Base-by-base conservation (phyloP, 2,888 invertebrate genomes). In the Eretmocerus hayati region DNA sequence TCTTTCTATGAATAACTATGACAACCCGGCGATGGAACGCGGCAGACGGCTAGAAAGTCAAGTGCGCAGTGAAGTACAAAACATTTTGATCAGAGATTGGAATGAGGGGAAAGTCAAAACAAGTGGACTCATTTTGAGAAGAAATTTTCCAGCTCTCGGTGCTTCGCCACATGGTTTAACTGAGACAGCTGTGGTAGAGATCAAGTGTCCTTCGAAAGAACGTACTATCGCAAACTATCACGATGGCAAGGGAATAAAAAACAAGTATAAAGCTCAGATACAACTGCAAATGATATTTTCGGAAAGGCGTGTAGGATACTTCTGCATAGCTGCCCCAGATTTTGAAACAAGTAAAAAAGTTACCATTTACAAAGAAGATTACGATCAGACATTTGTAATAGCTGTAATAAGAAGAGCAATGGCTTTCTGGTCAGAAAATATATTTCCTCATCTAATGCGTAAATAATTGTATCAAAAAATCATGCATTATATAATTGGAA, bases 261-360 rank as follows among this genome's bases (percentile, higher is more conserved):
- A 41, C 1, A 50, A 33, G 40, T 47, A 43, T 23, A 23, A 39
- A 9, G 48, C 48, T 8, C 61, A 63, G 46, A 53, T 62, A 16
- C 56, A 62, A 26, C 9, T 62, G 41, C 60, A 62, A 52, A 62
- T 62, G 62, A 53, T 56, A 42, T 49, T 59, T 30, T 30, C 54
- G 18, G 40, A 50, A 13, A 54, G 56, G 42, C 49, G 47, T 33
- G 50, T 53, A 39, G 56, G 55, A 8, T 46, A 57, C 20, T 61
- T 61, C 46, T 58, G 57, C 50, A 54, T 62, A 16, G 60, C 61
- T 15, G 50, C 56, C 35, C 59, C 52, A n/a, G 43, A 54, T 45
- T 62, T 58, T 51, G 58, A 60, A 54, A 38, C 23, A 13, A 50
- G 36, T 36, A 50, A 56, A 42, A 39, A 50, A 22, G 40, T 60